These are phyloP conservation scores for Drosophila insularis DNA, from an alignment of 1,140 invertebrate species.

Conservation along the genomic window DNA sequence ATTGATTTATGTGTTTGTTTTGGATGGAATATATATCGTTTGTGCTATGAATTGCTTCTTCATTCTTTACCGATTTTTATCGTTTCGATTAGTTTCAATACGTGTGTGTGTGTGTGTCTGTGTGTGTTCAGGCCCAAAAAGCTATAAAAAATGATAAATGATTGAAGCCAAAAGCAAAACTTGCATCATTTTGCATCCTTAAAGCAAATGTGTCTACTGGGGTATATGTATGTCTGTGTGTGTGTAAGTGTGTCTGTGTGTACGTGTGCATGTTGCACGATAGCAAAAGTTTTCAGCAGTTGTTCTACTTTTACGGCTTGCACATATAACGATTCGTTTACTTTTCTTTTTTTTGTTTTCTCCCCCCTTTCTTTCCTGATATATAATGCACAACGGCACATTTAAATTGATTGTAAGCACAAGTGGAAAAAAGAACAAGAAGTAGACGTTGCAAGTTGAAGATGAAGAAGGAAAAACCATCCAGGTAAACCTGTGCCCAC, in stretches of 20 bases:
- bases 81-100: conserved; percentile 61
- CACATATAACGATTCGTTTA: conserved; percentile 56
- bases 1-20: conserved; percentile 52
- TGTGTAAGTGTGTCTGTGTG: neutral
- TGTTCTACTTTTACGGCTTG: conserved; percentile 49
- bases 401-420: conserved; percentile 77
- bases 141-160: conserved; percentile 75
- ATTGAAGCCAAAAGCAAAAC: conserved; percentile 44
- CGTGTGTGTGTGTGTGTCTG: too few relatives aligned
- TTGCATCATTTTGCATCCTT: conserved; percentile 61
- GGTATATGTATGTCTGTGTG: neutral
- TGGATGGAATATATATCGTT: conserved; percentile 34
- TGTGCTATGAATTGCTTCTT: conserved; percentile 47
- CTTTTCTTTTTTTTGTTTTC: conserved; percentile 23
- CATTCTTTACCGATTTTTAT: conserved; percentile 52
- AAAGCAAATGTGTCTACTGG: conserved; percentile 14
- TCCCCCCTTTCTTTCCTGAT: neutral
- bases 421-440: conserved; percentile 23
- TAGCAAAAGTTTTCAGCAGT: conserved; percentile 42
- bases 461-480: conserved; percentile 24
- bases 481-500: conserved; percentile 50
- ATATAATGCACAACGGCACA: conserved; percentile 75
- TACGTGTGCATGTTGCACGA: conserved; percentile 23
- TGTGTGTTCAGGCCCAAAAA: conserved; percentile 24
- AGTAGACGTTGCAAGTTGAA: conserved; percentile 7